These are phyloP conservation scores for Drosophila putrida DNA, from an alignment of 2,888 invertebrate species.

Conservation along the genomic window DNA sequence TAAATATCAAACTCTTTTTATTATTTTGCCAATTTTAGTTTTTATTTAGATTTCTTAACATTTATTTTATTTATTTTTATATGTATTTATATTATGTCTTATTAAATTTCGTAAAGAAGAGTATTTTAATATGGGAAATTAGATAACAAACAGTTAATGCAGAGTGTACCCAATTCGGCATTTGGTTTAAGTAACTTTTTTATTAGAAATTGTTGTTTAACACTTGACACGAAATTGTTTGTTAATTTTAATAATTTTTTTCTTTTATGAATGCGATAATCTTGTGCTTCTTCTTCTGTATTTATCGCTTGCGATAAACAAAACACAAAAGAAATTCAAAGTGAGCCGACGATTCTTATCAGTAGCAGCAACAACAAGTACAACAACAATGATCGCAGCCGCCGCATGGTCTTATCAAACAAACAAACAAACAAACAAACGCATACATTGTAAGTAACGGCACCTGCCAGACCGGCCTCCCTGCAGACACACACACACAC, in stretches of 20 bases:
- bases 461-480: conserved; percentile 71
- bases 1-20: too few relatives aligned
- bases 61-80: too few relatives aligned
- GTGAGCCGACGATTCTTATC: conserved; percentile 69
- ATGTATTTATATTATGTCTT: too few relatives aligned
- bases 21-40: too few relatives aligned
- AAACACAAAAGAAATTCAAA: conserved; percentile 60
- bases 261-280: conserved; percentile 19
- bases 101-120: too few relatives aligned
- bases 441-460: conserved; percentile 25
- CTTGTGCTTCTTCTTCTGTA: conserved; percentile 10
- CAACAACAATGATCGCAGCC: conserved; percentile 38
- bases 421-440: conserved; percentile 33
- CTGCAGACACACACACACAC: conserved; percentile 19
- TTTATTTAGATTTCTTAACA: too few relatives aligned
- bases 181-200: background rate
- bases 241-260: conserved; percentile 28
- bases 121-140: too few relatives aligned
- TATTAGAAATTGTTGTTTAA: background rate
- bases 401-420: conserved; percentile 44
- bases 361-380: conserved; percentile 22
- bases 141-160: too few relatives aligned
- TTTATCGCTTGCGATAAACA: conserved; percentile 67
- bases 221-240: conserved; percentile 15
- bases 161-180: background rate